Evolutionary conservation across 2,113 vertebrate genomes (phyloP), one percentile per base, ranked within the genome.

Genomic region (Ariopsis seemanni): DNA sequence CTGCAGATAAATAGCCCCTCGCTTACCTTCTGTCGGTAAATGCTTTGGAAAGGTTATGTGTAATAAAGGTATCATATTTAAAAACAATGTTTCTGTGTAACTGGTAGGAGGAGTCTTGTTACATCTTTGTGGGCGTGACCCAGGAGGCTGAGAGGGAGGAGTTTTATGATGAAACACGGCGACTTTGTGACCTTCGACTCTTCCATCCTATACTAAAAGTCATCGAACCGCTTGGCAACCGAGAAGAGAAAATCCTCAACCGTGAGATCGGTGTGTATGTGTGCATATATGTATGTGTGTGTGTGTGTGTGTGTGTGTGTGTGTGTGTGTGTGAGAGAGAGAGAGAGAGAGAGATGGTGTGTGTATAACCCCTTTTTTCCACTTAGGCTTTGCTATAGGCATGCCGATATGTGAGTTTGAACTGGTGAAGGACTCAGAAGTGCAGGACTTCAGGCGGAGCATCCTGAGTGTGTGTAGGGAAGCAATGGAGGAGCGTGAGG

Each of bases 101-200:
- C n/a, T 84, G 25, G 42, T 90, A 96, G 96, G 96, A 96, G 77
- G 96, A 96, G 90, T 95, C 95, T 0, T 94, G 94, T 65, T 96
- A 96, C 90, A 96, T 96, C 87, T 96, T 96, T 88, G 95, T 96
- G 80, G 95, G 96, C 2, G 95, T 96, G 89, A 96, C 95, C 20
- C 96, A 96, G 91, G 96, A 96, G 83, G 96, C 96, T 0, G 96
- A 96, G 87, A 90, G 95, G 85, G 96, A 96, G 91, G 95, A 96
- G 91, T 96, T 96, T 85, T 96, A 96, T 0, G 96, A 96, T 0
- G 95, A 96, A 89, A 95, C 95, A 0, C 89, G 95, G 4, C 92
- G 96, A 0, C 93, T 96, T 30, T 96, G 96, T 6, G 95, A 96
- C 89, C 93, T 96, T 0, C 92, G 95, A 42, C 93, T 96, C 11